phyloP scores from a whole-genome alignment of 2,888 invertebrate species.

The Digitonthophagus gazella region DNA sequence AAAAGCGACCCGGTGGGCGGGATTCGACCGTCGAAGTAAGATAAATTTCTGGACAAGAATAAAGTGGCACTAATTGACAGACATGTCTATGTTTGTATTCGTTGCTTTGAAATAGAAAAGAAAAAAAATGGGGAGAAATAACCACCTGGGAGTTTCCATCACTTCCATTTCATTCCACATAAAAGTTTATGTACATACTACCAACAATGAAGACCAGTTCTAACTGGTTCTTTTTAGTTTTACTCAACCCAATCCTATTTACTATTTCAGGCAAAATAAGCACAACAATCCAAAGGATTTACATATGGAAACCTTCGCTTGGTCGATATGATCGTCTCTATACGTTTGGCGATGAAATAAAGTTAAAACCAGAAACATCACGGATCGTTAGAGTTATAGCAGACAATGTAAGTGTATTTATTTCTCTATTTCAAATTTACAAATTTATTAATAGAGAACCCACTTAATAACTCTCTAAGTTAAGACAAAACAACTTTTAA shows the following conservation, averaged over 20 bases:
- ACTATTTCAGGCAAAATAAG: background rate
- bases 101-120: background rate
- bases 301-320: background rate
- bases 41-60: background rate
- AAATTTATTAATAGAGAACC: background rate
- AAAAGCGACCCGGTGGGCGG: background rate
- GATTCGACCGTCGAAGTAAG: background rate
- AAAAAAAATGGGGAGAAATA: too few relatives aligned
- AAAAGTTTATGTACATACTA: too few relatives aligned
- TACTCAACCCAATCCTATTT: background rate
- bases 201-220: too few relatives aligned
- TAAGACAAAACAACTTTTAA: too few relatives aligned
- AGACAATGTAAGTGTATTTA: slow-evolving; percentile 42
- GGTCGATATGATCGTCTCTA: background rate
- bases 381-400: slow-evolving; percentile 40
- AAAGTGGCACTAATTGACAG: background rate
- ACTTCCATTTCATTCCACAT: too few relatives aligned
- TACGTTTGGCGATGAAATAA: background rate
- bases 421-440: slow-evolving; percentile 9
- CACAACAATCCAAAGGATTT: background rate
- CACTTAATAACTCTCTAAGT: too few relatives aligned
- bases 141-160: too few relatives aligned
- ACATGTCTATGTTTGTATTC: background rate
- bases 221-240: too few relatives aligned
- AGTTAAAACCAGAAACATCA: background rate